These are phyloP conservation scores for Drosophila seguyi DNA, from an alignment of 1,140 invertebrate species.

Conservation along the genomic window DNA sequence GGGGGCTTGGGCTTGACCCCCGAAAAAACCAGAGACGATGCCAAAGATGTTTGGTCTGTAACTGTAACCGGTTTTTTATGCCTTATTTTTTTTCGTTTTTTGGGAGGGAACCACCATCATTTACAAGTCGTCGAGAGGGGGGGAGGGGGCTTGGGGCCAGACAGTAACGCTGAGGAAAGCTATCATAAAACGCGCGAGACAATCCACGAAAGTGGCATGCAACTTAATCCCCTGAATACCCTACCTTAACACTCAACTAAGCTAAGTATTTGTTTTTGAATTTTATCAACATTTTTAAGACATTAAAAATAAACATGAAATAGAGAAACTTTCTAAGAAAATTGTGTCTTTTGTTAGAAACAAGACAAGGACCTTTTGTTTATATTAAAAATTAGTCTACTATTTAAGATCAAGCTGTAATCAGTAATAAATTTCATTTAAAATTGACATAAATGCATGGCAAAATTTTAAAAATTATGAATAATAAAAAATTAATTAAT, in stretches of 20 bases:
- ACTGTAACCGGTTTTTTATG: conserved; percentile 69
- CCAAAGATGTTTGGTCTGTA: conserved; percentile 64
- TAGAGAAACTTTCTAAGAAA: no score
- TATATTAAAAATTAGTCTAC: no score
- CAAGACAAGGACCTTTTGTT: no score
- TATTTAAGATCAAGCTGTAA: no score
- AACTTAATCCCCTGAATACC: conserved; percentile 10
- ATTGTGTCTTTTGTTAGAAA: no score
- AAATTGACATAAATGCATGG: no score
- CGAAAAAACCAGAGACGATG: conserved; percentile 60
- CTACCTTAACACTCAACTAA: not conserved
- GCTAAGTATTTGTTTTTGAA: no score
- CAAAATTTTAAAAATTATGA: no score
- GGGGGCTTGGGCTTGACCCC: conserved; percentile 61
- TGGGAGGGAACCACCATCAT: conserved; percentile 6
- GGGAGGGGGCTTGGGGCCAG: not conserved
- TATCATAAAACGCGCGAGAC: conserved; percentile 22
- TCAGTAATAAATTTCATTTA: no score
- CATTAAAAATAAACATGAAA: not conserved
- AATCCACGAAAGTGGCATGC: conserved; percentile 2
- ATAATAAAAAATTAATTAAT: not conserved
- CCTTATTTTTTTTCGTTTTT: conserved; percentile 6
- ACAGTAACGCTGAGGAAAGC: conserved; percentile 11
- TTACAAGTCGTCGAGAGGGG: conserved; percentile 2
- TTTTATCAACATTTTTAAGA: not conserved